Evolutionary conservation across 2,797 vertebrate species (phyloP), one percentile per base, ranked within the genome.

Genomic region (Morus bassanus): DNA sequence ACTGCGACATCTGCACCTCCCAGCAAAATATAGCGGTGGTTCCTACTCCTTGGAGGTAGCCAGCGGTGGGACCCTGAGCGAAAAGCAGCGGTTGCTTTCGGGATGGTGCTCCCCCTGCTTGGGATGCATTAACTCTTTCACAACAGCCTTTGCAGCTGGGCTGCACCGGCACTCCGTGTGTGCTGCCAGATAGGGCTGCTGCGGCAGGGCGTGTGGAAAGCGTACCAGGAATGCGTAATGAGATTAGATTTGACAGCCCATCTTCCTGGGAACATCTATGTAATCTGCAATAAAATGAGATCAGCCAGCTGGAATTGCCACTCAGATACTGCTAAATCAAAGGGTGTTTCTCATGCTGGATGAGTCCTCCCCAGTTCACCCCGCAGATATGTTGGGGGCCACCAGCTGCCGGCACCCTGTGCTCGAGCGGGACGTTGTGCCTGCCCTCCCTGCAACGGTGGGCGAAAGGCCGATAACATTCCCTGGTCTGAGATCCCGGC

Each of bases 201-300:
- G 45, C 25, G 0, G 63, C 67, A 37, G 86, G 64, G 93, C 17
- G 33, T 13, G 92, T 7, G 1, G 70, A 8, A 24, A 79, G 60
- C 74, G 3, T 8, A 41, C 61, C 88, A 50, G 94, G 90, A 91
- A 91, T 70, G 89, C 25, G 18, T 45, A 39, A 67, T 0, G 72
- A 89, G 93, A 96, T 94, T 25, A n/a, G 89, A 89, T 59, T 50
- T 93, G 95, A 95, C 94, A 92, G 68, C 86, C 78, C 67, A 2
- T 89, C 86, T 85, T 89, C 63, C 94, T 22, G 94, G 75, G 95
- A 92, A 91, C 92, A 50, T 79, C 88, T 35, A 3, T 81, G 91
- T 77, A 61, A 93, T 69, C 89, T 50, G 94, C 83, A 73, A 54
- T 30, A 51, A 73, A 85, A 60, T 46, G 73, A 35, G 88, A 50